phyloP scores from a whole-genome alignment of 1,140 invertebrate genomes.

The Hypothenemus hampei region DNA sequence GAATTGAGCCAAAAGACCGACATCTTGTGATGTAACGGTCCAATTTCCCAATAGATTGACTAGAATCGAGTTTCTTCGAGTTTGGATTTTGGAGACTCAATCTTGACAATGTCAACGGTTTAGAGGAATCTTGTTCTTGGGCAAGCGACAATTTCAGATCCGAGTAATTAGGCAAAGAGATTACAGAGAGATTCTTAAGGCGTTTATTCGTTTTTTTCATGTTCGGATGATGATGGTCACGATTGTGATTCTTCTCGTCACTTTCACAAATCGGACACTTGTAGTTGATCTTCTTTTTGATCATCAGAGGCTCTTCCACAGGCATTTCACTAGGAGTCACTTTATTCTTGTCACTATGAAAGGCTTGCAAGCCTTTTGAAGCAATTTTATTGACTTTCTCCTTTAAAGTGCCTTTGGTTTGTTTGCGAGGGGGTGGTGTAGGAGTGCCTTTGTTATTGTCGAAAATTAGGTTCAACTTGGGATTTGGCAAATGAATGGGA shows the following conservation, averaged over 20 bases:
- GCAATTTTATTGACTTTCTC: constrained; percentile 41
- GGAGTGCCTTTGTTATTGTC: constrained; percentile 42
- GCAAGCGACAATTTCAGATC: constrained; percentile 44
- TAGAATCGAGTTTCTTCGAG: constrained; percentile 35
- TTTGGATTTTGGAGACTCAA: constrained; percentile 36
- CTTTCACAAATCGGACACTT: constrained; percentile 36
- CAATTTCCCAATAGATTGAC: constrained; percentile 34
- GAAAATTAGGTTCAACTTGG: constrained; percentile 44
- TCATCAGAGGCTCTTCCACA: constrained; percentile 39
- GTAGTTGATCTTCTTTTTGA: constrained; percentile 41
- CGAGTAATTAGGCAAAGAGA: constrained; percentile 52
- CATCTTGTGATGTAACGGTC: constrained; percentile 46
- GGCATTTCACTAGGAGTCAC: constrained; percentile 16
- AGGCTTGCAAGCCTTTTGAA: constrained; percentile 38
- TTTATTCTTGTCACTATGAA: constrained; percentile 25
- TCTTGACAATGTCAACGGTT: constrained; percentile 25
- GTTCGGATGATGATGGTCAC: constrained; percentile 35
- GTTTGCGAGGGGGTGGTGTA: constrained; percentile 40
- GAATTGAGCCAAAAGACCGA: constrained; percentile 45
- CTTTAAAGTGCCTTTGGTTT: constrained; percentile 26
- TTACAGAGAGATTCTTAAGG: constrained; percentile 43
- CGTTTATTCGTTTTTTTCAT: constrained; percentile 18
- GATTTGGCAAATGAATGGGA: constrained; percentile 41
- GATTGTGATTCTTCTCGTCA: constrained; percentile 34
- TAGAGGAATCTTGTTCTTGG: constrained; percentile 23